These are phyloP conservation scores for human DNA, from an alignment of 2,113 vertebrate species.

Conservation along the genomic window DNA sequence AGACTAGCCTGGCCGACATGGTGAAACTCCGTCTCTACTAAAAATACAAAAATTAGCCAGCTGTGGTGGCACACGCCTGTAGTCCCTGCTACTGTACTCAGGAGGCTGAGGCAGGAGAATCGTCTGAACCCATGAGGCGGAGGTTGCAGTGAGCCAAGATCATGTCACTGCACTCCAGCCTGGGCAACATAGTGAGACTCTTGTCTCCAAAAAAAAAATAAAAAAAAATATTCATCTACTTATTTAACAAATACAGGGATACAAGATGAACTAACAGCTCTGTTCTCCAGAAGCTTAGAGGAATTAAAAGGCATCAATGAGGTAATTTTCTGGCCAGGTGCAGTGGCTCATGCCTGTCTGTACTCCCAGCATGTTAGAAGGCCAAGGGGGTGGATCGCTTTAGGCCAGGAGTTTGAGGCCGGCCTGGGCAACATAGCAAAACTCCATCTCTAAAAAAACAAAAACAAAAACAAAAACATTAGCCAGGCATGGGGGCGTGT, in stretches of 20 bases:
- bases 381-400: neutral
- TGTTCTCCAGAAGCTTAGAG: neutral
- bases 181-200: accelerated
- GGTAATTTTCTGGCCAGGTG: neutral
- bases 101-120: too few species aligned
- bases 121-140: too few species aligned
- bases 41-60: too few species aligned
- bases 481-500: neutral
- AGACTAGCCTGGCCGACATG: too few species aligned
- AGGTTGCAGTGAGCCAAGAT: too few species aligned
- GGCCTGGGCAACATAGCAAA: neutral
- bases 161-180: too few species aligned
- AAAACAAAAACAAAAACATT: neutral
- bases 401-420: neutral
- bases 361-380: neutral
- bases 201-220: neutral
- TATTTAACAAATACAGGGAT: neutral
- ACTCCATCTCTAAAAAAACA: neutral
- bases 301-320: neutral
- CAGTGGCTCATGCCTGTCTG: neutral
- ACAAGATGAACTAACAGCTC: neutral
- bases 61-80: too few species aligned
- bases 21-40: too few species aligned
- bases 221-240: neutral
- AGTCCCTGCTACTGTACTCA: too few species aligned